phyloP scores from a whole-genome alignment of 1,140 invertebrate genomes.

The Planococcus citri region DNA sequence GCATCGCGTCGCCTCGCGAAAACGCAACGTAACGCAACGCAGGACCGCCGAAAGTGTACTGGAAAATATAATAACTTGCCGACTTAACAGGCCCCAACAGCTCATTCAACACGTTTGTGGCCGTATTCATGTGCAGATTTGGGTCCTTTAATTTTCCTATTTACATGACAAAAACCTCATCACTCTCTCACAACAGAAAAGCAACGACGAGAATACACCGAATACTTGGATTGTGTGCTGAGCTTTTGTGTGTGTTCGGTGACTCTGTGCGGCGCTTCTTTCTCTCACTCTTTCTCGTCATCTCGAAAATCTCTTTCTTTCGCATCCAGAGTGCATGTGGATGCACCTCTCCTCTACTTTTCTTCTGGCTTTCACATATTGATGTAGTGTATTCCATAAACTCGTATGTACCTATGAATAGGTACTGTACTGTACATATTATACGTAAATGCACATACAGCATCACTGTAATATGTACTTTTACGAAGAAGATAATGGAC shows the following conservation, averaged over 20 bases:
- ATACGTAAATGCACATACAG: no score
- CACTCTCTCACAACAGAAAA: constrained; percentile 6
- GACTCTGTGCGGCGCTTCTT: not conserved
- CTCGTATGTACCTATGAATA: no score
- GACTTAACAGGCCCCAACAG: constrained; percentile 11
- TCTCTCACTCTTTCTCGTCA: no score
- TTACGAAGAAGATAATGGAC: no score
- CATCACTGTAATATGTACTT: no score
- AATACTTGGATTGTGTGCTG: constrained; percentile 11
- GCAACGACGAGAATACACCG: constrained; percentile 5
- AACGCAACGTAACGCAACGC: not conserved
- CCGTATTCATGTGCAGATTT: constrained; percentile 18
- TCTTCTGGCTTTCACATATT: no score
- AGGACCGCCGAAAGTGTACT: not conserved
- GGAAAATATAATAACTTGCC: constrained; percentile 13
- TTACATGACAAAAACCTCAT: constrained; percentile 19
- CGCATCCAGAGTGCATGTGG: no score
- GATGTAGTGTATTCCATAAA: no score
- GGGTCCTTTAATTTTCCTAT: constrained; percentile 20
- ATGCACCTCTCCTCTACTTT: no score
- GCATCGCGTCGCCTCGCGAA: not conserved
- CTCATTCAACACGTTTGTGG: constrained; percentile 19
- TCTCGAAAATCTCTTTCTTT: no score
- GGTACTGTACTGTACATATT: no score
- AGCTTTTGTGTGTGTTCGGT: not conserved